Evolutionary conservation across 2,113 vertebrate species (phyloP).

Genomic region (Bettongia penicillata): DNA sequence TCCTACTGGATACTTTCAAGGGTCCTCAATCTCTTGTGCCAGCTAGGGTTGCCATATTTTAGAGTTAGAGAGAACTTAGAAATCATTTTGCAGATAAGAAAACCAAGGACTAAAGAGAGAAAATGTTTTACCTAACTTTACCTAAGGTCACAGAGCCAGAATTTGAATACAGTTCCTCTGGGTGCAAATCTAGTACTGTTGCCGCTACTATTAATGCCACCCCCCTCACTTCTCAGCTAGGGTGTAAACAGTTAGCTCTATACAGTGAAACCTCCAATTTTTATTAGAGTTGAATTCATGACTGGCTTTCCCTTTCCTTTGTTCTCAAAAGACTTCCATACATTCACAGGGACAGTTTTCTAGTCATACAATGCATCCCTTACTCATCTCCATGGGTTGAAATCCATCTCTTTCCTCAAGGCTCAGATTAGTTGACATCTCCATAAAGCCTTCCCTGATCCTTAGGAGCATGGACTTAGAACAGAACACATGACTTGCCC

Average conservation of each 20-base stretch:
- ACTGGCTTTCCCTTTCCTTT: background rate
- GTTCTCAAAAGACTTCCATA: too few relatives aligned
- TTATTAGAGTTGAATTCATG: background rate
- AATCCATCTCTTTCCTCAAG: background rate
- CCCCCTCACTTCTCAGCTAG: background rate
- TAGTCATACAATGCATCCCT: background rate
- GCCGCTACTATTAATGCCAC: background rate
- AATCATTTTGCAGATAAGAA: background rate
- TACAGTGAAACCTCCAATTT: background rate
- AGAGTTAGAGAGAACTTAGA: background rate
- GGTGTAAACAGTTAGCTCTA: background rate
- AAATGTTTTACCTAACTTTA: background rate
- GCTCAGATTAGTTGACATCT: background rate
- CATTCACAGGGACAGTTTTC: background rate
- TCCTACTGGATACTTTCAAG: background rate
- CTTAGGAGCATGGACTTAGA: background rate
- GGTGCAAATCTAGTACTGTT: background rate
- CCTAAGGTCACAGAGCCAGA: background rate
- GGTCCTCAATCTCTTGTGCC: background rate
- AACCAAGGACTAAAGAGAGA: background rate
- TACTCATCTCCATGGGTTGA: background rate
- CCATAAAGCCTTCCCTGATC: background rate
- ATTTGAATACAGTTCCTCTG: background rate
- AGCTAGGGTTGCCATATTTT: background rate
- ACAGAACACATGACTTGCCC: background rate